Conservation (phyloP, 2,797 vertebrate species). For the Schizothorax lantsangensis region DNA sequence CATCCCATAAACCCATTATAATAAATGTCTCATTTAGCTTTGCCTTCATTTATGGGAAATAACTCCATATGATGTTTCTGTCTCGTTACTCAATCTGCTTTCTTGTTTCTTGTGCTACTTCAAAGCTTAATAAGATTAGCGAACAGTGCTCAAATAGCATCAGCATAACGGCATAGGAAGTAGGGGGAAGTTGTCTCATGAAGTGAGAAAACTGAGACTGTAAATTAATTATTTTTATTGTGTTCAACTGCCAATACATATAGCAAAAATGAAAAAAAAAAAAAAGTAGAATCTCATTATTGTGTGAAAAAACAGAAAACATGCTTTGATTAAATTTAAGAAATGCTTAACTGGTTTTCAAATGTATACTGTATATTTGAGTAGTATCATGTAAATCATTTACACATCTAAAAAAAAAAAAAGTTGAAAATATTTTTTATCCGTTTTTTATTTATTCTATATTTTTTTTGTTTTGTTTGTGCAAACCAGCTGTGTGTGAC, state of each 20-base stretch:
- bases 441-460: no score
- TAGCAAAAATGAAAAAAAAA: background rate
- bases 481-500: background rate
- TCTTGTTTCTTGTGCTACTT: background rate
- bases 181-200: no score
- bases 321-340: background rate
- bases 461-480: background rate
- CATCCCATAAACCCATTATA: background rate
- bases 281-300: no score
- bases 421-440: background rate
- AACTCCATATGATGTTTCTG: background rate
- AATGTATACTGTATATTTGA: background rate
- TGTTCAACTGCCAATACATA: no score
- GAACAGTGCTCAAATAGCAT: background rate
- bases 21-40: background rate
- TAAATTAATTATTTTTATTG: background rate
- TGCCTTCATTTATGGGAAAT: background rate
- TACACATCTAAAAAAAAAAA: no score
- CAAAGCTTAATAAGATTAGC: background rate
- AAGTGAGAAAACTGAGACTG: background rate
- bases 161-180: background rate
- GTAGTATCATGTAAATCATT: background rate
- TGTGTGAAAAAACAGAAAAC: background rate
- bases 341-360: no score
- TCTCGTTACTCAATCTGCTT: background rate